A percentile compares a stretch with the other conserved stretches of the same genome.
Conservation (phyloP, 1,140 invertebrate species). For the Hylaeus volcanicus region DNA sequence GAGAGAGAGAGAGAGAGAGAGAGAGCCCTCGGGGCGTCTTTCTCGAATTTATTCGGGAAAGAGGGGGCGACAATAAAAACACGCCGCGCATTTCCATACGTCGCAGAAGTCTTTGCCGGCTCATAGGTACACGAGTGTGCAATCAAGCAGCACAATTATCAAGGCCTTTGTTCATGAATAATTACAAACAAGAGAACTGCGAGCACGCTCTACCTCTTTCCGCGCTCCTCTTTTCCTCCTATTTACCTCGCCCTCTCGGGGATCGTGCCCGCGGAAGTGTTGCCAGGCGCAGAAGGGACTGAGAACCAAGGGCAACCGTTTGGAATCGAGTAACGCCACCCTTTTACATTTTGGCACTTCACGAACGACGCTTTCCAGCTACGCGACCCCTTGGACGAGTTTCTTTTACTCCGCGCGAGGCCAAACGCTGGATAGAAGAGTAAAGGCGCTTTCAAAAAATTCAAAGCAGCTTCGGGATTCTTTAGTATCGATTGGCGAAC, state of each 20-base stretch:
- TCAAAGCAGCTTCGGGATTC: no score
- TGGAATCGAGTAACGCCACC: constrained; percentile 53
- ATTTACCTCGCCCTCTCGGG: constrained; percentile 47
- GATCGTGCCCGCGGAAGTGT: constrained; percentile 22
- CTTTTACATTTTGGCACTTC: constrained; percentile 41
- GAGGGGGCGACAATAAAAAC: constrained; percentile 67
- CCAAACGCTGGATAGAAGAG: no score
- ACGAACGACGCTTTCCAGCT: neutral
- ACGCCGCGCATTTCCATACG: constrained; percentile 72
- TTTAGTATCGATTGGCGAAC: no score
- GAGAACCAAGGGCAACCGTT: constrained; percentile 55
- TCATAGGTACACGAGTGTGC: constrained; percentile 71
- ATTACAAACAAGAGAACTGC: constrained; percentile 72
- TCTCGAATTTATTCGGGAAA: constrained; percentile 59
- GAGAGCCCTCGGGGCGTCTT: constrained; percentile 48
- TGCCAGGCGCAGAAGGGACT: constrained; percentile 1
- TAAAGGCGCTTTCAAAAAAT: no score
- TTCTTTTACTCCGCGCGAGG: neutral
- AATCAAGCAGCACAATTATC: constrained; percentile 76
- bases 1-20: no score
- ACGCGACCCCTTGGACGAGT: neutral
- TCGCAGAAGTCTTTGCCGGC: constrained; percentile 63
- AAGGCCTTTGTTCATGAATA: constrained; percentile 75
- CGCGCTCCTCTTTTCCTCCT: constrained; percentile 54
- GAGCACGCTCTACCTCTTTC: constrained; percentile 50